Evolutionary conservation across 23 tunicate species (phyloP).

Genomic region (Diplosoma virens): DNA sequence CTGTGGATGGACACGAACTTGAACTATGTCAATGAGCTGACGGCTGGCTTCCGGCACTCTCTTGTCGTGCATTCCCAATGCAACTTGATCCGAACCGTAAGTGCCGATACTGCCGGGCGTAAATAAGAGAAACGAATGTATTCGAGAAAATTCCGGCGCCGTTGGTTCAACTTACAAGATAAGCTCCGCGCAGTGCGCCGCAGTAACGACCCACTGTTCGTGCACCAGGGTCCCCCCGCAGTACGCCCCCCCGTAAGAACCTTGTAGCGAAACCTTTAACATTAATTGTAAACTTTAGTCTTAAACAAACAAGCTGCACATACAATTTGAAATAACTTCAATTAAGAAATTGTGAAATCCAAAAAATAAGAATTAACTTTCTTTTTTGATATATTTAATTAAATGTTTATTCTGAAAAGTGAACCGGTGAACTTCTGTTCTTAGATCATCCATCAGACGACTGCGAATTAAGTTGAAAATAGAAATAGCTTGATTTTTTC

Average conservation of each 20-base stretch:
- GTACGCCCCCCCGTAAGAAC: conserved; percentile 66
- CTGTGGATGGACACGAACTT: conserved; percentile 37
- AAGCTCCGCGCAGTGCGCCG: conserved; percentile 82
- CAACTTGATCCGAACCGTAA: conserved; percentile 70
- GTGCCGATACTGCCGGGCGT: conserved; percentile 57
- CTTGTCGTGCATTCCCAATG: conserved; percentile 62
- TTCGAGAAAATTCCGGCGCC: background rate
- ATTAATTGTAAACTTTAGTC: background rate
- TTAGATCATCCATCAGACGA: too few relatives aligned
- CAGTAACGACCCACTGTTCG: conserved; percentile 77
- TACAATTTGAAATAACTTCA: too few relatives aligned
- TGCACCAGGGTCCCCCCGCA: conserved; percentile 85
- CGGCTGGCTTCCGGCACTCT: conserved; percentile 29
- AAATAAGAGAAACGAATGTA: background rate
- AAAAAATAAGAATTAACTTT: too few relatives aligned
- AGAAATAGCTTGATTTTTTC: too few relatives aligned
- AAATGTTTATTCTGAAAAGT: too few relatives aligned
- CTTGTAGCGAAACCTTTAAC: conserved; percentile 40
- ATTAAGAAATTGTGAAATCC: too few relatives aligned
- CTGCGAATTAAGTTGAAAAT: too few relatives aligned
- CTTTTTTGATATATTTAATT: too few relatives aligned
- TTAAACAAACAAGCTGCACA: background rate
- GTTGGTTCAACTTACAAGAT: conserved; percentile 46
- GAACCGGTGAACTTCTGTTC: too few relatives aligned
- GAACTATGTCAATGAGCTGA: conserved; percentile 57